phyloP scores from a whole-genome alignment of 2,888 invertebrate species.

The Agrochola circellaris region DNA sequence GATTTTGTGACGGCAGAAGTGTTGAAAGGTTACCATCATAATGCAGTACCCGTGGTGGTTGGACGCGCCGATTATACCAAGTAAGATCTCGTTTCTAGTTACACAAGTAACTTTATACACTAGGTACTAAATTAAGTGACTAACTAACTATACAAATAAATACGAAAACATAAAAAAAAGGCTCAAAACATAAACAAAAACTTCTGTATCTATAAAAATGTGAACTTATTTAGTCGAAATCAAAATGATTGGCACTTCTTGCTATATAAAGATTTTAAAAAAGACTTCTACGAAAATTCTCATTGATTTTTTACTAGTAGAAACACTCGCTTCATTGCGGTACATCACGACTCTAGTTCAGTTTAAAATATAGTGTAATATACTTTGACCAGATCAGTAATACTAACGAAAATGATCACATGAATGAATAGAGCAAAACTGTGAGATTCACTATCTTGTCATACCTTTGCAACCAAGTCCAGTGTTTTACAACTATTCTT shows the following conservation, averaged over 20 bases:
- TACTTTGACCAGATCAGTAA: neutral
- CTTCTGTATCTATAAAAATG: neutral
- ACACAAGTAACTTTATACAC: neutral
- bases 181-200: no score
- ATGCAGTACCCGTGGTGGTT: slow-evolving; percentile 92
- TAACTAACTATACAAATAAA: neutral
- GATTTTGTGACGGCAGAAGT: slow-evolving; percentile 84
- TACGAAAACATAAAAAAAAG: no score
- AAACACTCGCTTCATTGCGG: no score
- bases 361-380: neutral
- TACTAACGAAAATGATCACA: neutral
- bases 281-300: neutral
- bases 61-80: slow-evolving; percentile 92
- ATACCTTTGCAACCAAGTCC: neutral
- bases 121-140: neutral
- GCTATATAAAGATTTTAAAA: no score
- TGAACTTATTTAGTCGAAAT: no score
- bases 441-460: neutral
- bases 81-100: slow-evolving; percentile 69
- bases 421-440: neutral
- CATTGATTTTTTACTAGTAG: neutral
- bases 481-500: neutral
- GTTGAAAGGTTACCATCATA: slow-evolving; percentile 87
- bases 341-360: neutral
- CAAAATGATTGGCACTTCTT: neutral